Evolutionary conservation across 2,888 invertebrate species (phyloP).

Genomic region (Eremobia ochroleuca): DNA sequence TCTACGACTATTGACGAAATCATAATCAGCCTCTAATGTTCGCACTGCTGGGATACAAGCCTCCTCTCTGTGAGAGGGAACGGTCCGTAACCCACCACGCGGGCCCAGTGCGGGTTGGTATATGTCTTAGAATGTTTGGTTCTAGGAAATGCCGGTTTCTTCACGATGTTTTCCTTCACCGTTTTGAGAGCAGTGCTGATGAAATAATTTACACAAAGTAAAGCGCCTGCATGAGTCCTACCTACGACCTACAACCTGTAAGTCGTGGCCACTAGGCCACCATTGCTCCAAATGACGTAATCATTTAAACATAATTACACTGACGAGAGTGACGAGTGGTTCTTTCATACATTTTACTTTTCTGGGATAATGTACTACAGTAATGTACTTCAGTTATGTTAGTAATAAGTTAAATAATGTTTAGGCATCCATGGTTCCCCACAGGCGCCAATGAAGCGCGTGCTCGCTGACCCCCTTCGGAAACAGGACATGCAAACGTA

Average conservation of each 20-base stretch:
- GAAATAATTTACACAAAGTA: background rate
- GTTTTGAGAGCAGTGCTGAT: background rate
- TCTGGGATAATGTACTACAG: slow-evolving; percentile 13
- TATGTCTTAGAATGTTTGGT: too few relatives aligned
- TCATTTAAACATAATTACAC: background rate
- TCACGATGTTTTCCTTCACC: too few relatives aligned
- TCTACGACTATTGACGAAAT: background rate
- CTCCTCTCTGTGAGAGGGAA: too few relatives aligned
- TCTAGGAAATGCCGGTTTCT: too few relatives aligned
- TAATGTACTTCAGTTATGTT: background rate
- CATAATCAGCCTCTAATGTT: too few relatives aligned
- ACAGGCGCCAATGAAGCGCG: background rate
- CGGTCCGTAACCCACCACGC: too few relatives aligned
- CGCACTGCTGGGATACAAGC: too few relatives aligned
- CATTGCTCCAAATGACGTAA: background rate
- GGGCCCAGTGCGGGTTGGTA: too few relatives aligned
- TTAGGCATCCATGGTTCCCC: slow-evolving; percentile 14
- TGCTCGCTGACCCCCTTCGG: background rate
- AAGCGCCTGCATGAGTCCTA: too few relatives aligned
- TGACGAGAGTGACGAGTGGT: background rate
- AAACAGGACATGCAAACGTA: slow-evolving; percentile 8
- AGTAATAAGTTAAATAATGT: background rate
- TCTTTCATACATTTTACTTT: background rate
- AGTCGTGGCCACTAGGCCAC: background rate
- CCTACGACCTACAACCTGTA: background rate